Conservation (phyloP, 2,888 invertebrate genomes). For the Aproaerema taeniolella region DNA sequence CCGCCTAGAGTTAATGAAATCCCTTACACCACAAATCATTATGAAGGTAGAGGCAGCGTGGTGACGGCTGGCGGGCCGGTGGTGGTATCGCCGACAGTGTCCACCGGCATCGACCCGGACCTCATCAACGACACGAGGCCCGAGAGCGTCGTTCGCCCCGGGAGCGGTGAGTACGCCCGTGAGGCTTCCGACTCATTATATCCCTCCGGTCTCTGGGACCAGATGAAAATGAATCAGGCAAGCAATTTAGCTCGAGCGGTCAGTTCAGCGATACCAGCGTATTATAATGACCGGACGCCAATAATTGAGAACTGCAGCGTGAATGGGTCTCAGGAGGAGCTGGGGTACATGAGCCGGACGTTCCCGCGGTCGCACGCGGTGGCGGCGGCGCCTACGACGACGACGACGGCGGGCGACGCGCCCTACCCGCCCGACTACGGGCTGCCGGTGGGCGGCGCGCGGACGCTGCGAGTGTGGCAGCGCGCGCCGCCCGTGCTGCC, state of each 20-base stretch:
- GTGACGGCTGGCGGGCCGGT: constrained; percentile 80
- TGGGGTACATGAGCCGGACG: constrained; percentile 79
- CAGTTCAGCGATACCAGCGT: constrained; percentile 75
- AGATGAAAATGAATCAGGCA: constrained; percentile 69
- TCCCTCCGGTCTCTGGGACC: constrained; percentile 88
- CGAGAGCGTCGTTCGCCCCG: constrained; percentile 76
- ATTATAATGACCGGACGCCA: constrained; percentile 85
- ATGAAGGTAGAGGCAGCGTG: constrained; percentile 82
- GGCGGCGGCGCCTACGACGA: constrained; percentile 57
- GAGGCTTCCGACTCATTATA: constrained; percentile 86
- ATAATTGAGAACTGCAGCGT: constrained; percentile 82
- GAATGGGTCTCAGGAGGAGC: constrained; percentile 77
- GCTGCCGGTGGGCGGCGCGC: constrained; percentile 82
- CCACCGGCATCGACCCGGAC: constrained; percentile 89
- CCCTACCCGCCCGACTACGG: constrained; percentile 89
- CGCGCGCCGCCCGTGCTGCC: constrained; percentile 91
- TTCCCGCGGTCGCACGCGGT: constrained; percentile 75
- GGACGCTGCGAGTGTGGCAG: constrained; percentile 92
- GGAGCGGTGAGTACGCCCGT: constrained; percentile 87
- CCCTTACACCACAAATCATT: constrained; percentile 82
- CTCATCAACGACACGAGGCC: constrained; percentile 89
- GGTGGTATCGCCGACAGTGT: constrained; percentile 85
- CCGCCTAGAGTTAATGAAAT: constrained; percentile 83
- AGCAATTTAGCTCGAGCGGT: constrained; percentile 77
- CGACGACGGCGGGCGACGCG: constrained; percentile 36